phyloP scores from a whole-genome alignment of 2,113 vertebrate genomes.

The Hoplias malabaricus region DNA sequence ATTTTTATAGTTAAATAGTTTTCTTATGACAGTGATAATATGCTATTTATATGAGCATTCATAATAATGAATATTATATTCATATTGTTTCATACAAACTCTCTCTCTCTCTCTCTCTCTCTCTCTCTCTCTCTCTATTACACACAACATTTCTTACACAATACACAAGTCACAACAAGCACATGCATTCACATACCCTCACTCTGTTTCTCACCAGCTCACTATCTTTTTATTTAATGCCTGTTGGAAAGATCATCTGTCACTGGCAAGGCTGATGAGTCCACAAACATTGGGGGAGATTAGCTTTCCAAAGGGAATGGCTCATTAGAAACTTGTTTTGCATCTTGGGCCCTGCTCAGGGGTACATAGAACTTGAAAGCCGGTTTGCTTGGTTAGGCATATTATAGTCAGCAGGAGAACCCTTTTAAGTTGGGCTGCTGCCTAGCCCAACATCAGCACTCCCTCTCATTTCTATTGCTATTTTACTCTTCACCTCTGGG shows the following conservation, averaged over 20 bases:
- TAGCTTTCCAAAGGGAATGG: slow-evolving; percentile 51
- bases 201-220: slow-evolving; percentile 18
- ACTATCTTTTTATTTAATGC: slow-evolving; percentile 49
- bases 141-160: not conserved
- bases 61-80: too few species aligned
- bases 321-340: slow-evolving; percentile 52
- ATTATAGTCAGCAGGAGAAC: slow-evolving; percentile 54
- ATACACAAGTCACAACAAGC: not conserved
- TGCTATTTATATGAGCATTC: not conserved
- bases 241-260: slow-evolving; percentile 29
- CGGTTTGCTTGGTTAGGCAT: slow-evolving; percentile 57
- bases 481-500: slow-evolving; percentile 14
- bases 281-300: slow-evolving; percentile 34
- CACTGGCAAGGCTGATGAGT: slow-evolving; percentile 28
- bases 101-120: not conserved
- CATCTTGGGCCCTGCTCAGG: slow-evolving; percentile 49
- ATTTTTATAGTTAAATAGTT: not conserved
- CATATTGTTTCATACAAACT: too few species aligned
- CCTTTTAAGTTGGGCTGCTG: slow-evolving; percentile 60
- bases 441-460: slow-evolving; percentile 61
- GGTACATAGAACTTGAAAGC: slow-evolving; percentile 54
- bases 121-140: not conserved
- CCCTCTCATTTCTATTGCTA: slow-evolving; percentile 3
- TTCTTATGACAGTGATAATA: not conserved
- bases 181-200: slow-evolving; percentile 1